A percentile compares a stretch with the other conserved stretches of the same genome.
Conservation (phyloP, 2,113 vertebrate genomes). For the Pardalotus punctatus region DNA sequence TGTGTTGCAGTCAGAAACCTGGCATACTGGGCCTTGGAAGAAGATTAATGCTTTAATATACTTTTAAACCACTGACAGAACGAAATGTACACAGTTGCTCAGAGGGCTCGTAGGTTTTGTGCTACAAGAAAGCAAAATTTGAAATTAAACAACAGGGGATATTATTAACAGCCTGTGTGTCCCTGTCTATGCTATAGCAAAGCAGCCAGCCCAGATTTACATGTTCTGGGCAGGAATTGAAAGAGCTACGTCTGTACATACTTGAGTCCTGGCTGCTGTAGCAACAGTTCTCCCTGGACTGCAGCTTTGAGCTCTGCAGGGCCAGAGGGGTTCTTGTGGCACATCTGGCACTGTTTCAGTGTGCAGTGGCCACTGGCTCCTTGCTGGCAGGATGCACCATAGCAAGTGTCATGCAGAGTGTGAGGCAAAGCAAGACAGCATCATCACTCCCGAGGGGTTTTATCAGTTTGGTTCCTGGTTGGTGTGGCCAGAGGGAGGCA, state of each 20-base stretch:
- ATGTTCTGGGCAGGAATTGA: not conserved
- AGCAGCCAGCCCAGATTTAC: not conserved
- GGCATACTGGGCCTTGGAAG: not conserved
- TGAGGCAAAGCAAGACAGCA: not conserved
- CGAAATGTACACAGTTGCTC: not conserved
- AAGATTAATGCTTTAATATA: constrained; percentile 34
- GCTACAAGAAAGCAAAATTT: not conserved
- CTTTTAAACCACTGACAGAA: not conserved
- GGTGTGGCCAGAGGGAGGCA: not conserved
- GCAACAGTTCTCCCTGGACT: not conserved
- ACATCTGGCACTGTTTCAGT: not conserved
- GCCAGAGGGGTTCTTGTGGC: accelerated
- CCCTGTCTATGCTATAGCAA: not conserved
- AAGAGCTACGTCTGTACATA: not conserved
- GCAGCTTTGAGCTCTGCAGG: not conserved
- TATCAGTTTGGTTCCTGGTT: not conserved
- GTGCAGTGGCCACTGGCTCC: accelerated
- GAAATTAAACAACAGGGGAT: not conserved
- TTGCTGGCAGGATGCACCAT: accelerated
- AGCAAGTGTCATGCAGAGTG: accelerated
- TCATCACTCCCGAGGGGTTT: accelerated
- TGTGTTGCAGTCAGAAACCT: constrained; percentile 35
- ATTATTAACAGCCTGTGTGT: not conserved
- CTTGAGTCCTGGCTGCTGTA: not conserved
- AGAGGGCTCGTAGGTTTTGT: not conserved